Evolutionary conservation across 2,113 vertebrate genomes (phyloP).

Genomic region (Triplophysa tibetana): DNA sequence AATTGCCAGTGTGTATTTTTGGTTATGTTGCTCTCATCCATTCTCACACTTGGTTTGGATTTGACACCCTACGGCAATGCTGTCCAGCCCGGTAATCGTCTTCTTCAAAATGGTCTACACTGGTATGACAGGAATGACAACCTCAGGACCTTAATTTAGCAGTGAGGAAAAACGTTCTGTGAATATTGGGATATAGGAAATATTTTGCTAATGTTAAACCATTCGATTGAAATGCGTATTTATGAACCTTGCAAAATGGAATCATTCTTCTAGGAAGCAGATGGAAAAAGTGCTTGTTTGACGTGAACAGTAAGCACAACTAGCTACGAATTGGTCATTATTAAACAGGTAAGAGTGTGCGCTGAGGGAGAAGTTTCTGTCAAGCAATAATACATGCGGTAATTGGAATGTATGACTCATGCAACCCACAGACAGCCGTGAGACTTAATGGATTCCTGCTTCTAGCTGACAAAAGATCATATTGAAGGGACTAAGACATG

Average conservation of each 20-base stretch:
- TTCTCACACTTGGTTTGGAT: slow-evolving; percentile 36
- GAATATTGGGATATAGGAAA: slow-evolving; percentile 26
- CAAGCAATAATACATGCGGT: slow-evolving; percentile 33
- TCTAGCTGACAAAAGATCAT: slow-evolving; percentile 14
- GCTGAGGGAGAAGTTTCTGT: slow-evolving; percentile 19
- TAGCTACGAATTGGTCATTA: background rate
- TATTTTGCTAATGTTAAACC: slow-evolving; percentile 1
- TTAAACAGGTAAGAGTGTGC: slow-evolving; percentile 8
- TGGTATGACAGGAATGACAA: slow-evolving; percentile 26
- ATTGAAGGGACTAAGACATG: background rate
- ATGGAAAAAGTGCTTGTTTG: slow-evolving; percentile 21
- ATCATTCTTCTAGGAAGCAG: slow-evolving; percentile 7
- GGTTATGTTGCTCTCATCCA: slow-evolving; percentile 17
- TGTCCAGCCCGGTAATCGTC: slow-evolving; percentile 33
- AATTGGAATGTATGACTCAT: slow-evolving; percentile 54
- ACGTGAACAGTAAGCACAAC: background rate
- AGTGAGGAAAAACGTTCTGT: background rate
- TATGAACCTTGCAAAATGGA: background rate
- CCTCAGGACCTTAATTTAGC: slow-evolving; percentile 27
- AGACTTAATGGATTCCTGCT: slow-evolving; percentile 13
- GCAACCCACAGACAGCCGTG: slow-evolving; percentile 30
- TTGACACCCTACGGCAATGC: slow-evolving; percentile 26
- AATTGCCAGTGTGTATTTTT: slow-evolving; percentile 34
- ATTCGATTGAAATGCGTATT: background rate
- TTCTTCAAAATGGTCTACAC: slow-evolving; percentile 19